Evolutionary conservation across 2,797 vertebrate species (phyloP).

Genomic region (Betta splendens): DNA sequence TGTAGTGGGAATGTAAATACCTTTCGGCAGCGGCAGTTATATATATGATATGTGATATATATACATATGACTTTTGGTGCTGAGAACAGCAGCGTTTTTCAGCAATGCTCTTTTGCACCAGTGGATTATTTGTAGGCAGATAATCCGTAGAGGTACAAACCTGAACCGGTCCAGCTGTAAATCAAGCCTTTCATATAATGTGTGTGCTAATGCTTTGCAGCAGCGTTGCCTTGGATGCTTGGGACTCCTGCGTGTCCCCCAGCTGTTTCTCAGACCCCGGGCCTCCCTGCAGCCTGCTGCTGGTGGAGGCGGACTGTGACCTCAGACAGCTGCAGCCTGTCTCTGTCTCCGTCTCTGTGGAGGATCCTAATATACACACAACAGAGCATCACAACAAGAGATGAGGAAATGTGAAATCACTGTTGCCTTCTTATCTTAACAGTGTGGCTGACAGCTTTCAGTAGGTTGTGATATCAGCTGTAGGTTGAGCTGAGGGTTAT

Average conservation of each 20-base stretch:
- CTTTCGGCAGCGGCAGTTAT: neutral
- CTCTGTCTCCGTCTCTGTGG: slow-evolving; percentile 31
- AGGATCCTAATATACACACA: slow-evolving; percentile 41
- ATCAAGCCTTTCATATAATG: slow-evolving; percentile 65
- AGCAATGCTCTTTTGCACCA: slow-evolving; percentile 2
- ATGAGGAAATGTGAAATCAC: slow-evolving; percentile 31
- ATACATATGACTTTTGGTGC: too few species aligned
- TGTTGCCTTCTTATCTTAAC: slow-evolving; percentile 21
- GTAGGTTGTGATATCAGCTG: slow-evolving; percentile 35
- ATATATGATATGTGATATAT: too few species aligned
- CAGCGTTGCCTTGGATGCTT: slow-evolving; percentile 42
- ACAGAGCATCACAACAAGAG: slow-evolving; percentile 22
- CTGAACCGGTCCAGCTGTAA: slow-evolving; percentile 29
- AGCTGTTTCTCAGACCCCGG: slow-evolving; percentile 71
- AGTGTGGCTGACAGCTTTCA: neutral
- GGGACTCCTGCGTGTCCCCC: slow-evolving; percentile 46
- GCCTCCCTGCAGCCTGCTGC: slow-evolving; percentile 46
- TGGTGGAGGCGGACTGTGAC: slow-evolving; percentile 55
- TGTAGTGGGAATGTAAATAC: too few species aligned
- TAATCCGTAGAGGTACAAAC: slow-evolving; percentile 15
- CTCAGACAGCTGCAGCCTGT: slow-evolving; percentile 69
- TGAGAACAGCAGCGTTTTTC: slow-evolving; percentile 1
- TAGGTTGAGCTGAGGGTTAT: slow-evolving; percentile 18
- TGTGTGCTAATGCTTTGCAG: slow-evolving; percentile 52
- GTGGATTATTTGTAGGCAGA: slow-evolving; percentile 43